Percentiles rank a stretch among this genome's conserved stretches.
These are phyloP conservation scores for Maconellicoccus hirsutus DNA, from an alignment of 1,140 invertebrate genomes.

Conservation along the genomic window DNA sequence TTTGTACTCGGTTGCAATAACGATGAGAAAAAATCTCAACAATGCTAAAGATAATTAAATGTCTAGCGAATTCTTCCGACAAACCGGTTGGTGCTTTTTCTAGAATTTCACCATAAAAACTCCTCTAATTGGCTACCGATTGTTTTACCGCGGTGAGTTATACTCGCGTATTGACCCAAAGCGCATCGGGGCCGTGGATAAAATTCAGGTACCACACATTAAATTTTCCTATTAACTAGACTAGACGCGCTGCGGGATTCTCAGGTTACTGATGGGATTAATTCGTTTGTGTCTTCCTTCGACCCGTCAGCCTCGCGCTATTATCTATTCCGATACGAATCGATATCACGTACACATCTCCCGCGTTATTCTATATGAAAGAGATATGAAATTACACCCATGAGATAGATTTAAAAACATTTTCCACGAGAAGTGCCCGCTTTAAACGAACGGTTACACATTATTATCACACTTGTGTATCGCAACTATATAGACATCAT, in stretches of 20 bases:
- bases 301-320: neutral
- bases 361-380: neutral
- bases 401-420: constrained; percentile 1
- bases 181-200: neutral
- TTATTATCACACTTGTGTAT: constrained; percentile 4
- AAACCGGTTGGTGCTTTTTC: too few relatives aligned
- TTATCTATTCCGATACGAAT: constrained; percentile 9
- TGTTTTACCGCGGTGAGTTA: neutral
- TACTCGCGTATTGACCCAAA: neutral
- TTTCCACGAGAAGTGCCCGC: neutral
- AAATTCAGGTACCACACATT: neutral
- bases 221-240: neutral
- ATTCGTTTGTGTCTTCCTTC: neutral
- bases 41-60: neutral
- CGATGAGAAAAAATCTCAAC: neutral
- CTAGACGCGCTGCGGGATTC: neutral
- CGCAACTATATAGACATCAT: neutral
- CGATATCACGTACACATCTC: neutral
- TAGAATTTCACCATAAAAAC: too few relatives aligned
- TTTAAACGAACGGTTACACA: constrained; percentile 2
- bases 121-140: too few relatives aligned
- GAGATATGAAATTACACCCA: constrained; percentile 8
- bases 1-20: neutral
- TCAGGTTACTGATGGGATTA: neutral
- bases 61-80: too few relatives aligned